phyloP scores from a whole-genome alignment of 2,888 invertebrate genomes.

The Merodon equestris region DNA sequence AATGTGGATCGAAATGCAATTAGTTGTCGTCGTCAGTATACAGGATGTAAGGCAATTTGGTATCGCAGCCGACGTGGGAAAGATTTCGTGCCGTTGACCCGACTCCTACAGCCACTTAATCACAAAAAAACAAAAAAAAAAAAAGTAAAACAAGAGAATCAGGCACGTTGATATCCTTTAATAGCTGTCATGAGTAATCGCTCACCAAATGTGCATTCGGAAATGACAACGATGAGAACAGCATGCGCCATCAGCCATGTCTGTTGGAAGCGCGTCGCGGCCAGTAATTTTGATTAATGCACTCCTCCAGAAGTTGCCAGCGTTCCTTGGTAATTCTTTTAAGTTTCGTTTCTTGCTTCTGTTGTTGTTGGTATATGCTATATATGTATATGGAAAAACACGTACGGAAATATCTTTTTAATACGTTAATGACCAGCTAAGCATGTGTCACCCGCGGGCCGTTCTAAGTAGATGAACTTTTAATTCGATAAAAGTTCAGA shows the following conservation, averaged over 20 bases:
- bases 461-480: slow-evolving; percentile 52
- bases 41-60: slow-evolving; percentile 39
- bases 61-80: not conserved
- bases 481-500: slow-evolving; percentile 50
- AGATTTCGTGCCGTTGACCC: slow-evolving; percentile 16
- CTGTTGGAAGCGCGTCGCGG: slow-evolving; percentile 16
- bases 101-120: no score
- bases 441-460: slow-evolving; percentile 41
- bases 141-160: not conserved
- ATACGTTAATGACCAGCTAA: slow-evolving; percentile 44
- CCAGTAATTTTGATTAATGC: slow-evolving; percentile 66
- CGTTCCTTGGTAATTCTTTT: slow-evolving; percentile 41
- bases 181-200: slow-evolving; percentile 64
- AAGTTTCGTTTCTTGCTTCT: no score
- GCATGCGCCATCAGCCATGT: slow-evolving; percentile 30
- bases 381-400: slow-evolving; percentile 14
- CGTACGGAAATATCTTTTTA: slow-evolving; percentile 51
- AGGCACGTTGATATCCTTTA: slow-evolving; percentile 49
- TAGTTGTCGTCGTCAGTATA: not conserved
- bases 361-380: no score
- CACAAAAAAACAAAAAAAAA: no score
- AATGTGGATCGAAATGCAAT: slow-evolving; percentile 5
- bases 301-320: slow-evolving; percentile 44
- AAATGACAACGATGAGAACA: slow-evolving; percentile 40
- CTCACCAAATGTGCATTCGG: slow-evolving; percentile 56